Evolutionary conservation across 1,140 invertebrate genomes (phyloP), one percentile per base, ranked within the genome.

Genomic region (Drosophila kikkawai): DNA sequence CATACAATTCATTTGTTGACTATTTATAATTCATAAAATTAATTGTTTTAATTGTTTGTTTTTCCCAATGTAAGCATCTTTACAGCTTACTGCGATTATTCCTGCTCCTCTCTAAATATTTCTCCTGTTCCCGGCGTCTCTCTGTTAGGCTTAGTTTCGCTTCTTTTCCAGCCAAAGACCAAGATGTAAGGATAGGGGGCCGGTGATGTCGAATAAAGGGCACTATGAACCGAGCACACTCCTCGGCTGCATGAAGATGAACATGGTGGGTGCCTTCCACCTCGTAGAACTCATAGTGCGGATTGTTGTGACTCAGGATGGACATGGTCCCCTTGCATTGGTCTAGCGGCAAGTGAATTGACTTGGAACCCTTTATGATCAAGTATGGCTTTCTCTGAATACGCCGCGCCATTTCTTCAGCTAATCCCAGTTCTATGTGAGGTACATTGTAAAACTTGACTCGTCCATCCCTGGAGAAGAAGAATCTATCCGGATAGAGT

Each of bases 201-300:
- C 82, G 65, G 53, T 91, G 70, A 0, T 51, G 68, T 1, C 51
- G 13, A 13, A 91, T 32, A 22, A 96, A 96, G 5, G 94, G 90
- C 51, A 93, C 93, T 19, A 96, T 94, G 19, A 94, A 70, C 34
- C 93, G 85, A 6, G 94, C 94, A 51, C 96, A 91, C n/a, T 84
- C 79, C 78, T 95, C 93, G 2, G 96, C 94, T 77, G 95, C 93
- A 53, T 95, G 95, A 42, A 97, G 93, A 90, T 97, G 96, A 15
- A 95, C 92, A 32, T 87, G 83, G 91, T 96, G 96, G 92, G 96
- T 96, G 6, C 80, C 61, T 12, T 65, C 4, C 3, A 69, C 80
- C 51, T 94, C 93, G 50, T 95, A 92, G 64, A 93, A 94, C 78
- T 95, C 93, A 86, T 95, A 96, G 42, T 95, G 92, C 3, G 92